These are phyloP conservation scores for Vidua chalybeata DNA, from an alignment of 2,113 vertebrate species.

Conservation along the genomic window DNA sequence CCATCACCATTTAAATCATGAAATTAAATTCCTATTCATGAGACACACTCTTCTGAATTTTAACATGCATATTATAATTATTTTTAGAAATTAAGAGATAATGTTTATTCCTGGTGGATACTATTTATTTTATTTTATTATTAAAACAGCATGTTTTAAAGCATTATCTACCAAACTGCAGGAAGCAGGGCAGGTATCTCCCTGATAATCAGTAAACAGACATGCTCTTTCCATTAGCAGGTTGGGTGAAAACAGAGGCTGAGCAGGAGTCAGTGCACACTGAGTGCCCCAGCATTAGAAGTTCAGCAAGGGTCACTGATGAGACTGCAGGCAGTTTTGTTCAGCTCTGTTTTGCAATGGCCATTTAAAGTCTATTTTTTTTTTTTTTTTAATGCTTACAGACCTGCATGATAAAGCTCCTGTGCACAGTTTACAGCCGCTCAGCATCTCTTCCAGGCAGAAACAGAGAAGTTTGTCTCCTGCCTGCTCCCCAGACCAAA, in stretches of 20 bases:
- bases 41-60: slow-evolving; percentile 32
- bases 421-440: neutral
- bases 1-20: slow-evolving; percentile 38
- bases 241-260: neutral
- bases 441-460: neutral
- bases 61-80: slow-evolving; percentile 43
- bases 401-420: neutral
- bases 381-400: neutral
- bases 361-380: neutral
- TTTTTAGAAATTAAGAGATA: slow-evolving; percentile 50
- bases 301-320: neutral
- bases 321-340: neutral
- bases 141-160: neutral
- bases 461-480: neutral
- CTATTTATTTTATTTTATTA: neutral
- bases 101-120: slow-evolving; percentile 6
- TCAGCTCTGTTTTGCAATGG: neutral
- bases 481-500: neutral
- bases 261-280: neutral
- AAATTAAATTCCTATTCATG: slow-evolving; percentile 60
- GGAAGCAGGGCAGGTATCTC: slow-evolving; percentile 3
- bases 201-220: neutral
- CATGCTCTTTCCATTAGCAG: neutral
- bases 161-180: neutral
- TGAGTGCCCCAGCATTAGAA: neutral